Base-by-base conservation (phyloP, 30 jellyfish, hydroid and myxozoan genomes). In the Aurelia sp. region DNA sequence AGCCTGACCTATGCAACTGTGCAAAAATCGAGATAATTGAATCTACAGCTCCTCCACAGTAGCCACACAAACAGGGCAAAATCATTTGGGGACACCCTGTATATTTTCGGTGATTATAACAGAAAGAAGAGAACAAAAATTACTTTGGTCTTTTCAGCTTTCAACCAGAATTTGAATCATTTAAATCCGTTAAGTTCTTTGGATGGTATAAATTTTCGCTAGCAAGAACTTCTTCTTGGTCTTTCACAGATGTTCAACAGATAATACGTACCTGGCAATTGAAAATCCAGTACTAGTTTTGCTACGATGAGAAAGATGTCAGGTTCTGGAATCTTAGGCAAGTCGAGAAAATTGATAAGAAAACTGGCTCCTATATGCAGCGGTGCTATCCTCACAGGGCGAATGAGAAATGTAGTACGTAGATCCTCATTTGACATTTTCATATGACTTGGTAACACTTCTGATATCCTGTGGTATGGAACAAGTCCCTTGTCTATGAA, bases 371-470 rank as follows among this genome's bases (percentile, higher is more conserved):
- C 92, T 21, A 33, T 59, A 62, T 82, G 92, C 30, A 71, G 60
- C 22, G 38, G 61, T 3, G 58, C 53, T n/a, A 60, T 67, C 13
- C 44, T 59, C 30, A 82, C 40, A 16, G 75, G 76, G 15, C 79
- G 81, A 33, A 35, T 52, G 12, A 63, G 63, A 47, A 82, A 82
- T 1, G 85, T 67, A 8, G 55, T 7, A 20, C 69, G 33, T 40
- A 53, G 21, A 38, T 82, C 92, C 33, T 82, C 92, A 31, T 68
- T 68, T 35, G 92, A 82, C 33, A 82, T 69, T 58, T 82, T 82
- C 92, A 82, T 82, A 27, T 82, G 92, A 20, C 81, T 41, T 4
- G 92, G 92, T 10, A 82, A 73, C 41, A 82, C 79, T 15, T 57
- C 55, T 22, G 92, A 70, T 48, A 82, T 58, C 51, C 63, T 82